phyloP scores from a whole-genome alignment of 2,797 vertebrate genomes.

The Enteromius treurensis region DNA sequence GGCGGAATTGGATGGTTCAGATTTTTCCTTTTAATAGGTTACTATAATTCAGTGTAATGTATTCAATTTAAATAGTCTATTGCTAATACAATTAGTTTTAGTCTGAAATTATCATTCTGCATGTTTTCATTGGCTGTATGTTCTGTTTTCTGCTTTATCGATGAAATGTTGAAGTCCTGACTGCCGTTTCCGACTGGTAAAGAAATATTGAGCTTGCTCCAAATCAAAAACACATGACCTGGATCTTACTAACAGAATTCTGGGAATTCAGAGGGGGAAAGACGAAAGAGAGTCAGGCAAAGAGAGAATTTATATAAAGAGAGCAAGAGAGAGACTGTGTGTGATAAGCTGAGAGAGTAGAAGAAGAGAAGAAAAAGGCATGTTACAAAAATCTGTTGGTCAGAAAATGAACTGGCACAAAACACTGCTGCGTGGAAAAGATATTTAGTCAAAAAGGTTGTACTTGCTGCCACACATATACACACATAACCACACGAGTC shows the following conservation, averaged over 20 bases:
- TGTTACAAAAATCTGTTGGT: slow-evolving; percentile 34
- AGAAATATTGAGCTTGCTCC: slow-evolving; percentile 42
- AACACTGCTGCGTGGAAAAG: slow-evolving; percentile 33
- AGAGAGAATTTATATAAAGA: slow-evolving; percentile 1
- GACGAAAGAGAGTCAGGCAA: background rate
- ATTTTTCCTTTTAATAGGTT: background rate
- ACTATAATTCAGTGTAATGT: background rate
- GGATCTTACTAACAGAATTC: slow-evolving; percentile 34
- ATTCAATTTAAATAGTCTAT: background rate
- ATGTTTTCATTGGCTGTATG: slow-evolving; percentile 22
- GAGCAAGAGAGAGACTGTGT: background rate
- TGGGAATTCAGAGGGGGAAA: slow-evolving; percentile 15
- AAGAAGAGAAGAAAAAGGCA: slow-evolving; percentile 38
- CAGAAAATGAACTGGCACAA: slow-evolving; percentile 53
- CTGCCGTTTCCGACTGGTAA: slow-evolving; percentile 35
- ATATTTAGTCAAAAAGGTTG: slow-evolving; percentile 28
- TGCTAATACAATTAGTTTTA: background rate
- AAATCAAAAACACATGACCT: slow-evolving; percentile 57
- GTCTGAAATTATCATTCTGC: background rate
- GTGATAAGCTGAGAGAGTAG: background rate
- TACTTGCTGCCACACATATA: background rate
- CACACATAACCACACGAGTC: background rate
- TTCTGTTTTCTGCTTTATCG: slow-evolving; percentile 12
- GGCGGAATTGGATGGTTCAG: background rate
- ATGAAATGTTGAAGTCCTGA: slow-evolving; percentile 29